Conservation (phyloP, 2,888 invertebrate species). For the Epiblema foenella region DNA sequence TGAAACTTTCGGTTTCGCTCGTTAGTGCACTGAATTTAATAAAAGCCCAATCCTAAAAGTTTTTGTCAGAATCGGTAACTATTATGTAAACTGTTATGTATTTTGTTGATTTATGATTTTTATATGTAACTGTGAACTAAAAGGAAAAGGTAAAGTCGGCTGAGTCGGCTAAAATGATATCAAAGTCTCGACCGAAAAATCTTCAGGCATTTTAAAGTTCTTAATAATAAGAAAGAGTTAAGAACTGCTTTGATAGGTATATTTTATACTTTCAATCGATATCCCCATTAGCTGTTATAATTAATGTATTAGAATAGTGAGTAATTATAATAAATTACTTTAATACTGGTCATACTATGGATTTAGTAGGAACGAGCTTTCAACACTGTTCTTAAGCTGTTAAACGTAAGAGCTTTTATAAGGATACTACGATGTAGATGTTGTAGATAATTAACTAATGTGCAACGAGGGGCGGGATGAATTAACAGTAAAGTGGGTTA, state of each 20-base stretch:
- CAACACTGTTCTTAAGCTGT: slow-evolving; percentile 71
- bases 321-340: slow-evolving; percentile 33
- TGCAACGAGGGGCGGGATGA: slow-evolving; percentile 59
- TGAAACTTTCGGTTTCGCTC: not conserved
- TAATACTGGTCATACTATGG: slow-evolving; percentile 47
- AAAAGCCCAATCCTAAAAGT: not conserved
- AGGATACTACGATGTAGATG: slow-evolving; percentile 61
- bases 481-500: slow-evolving; percentile 55
- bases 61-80: not conserved
- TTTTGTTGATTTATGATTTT: too few relatives aligned
- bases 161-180: not conserved
- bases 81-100: not conserved
- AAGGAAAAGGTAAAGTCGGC: not conserved
- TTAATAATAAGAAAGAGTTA: not conserved
- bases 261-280: slow-evolving; percentile 3
- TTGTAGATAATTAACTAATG: slow-evolving; percentile 64
- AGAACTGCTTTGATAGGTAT: not conserved
- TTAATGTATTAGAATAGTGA: slow-evolving; percentile 14
- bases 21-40: slow-evolving; percentile 3
- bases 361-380: slow-evolving; percentile 73
- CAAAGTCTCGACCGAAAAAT: not conserved
- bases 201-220: not conserved
- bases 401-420: slow-evolving; percentile 80
- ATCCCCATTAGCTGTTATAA: slow-evolving; percentile 32
- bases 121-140: not conserved